Conservation (phyloP, 1,140 invertebrate genomes). For the Anoplophora glabripennis region DNA sequence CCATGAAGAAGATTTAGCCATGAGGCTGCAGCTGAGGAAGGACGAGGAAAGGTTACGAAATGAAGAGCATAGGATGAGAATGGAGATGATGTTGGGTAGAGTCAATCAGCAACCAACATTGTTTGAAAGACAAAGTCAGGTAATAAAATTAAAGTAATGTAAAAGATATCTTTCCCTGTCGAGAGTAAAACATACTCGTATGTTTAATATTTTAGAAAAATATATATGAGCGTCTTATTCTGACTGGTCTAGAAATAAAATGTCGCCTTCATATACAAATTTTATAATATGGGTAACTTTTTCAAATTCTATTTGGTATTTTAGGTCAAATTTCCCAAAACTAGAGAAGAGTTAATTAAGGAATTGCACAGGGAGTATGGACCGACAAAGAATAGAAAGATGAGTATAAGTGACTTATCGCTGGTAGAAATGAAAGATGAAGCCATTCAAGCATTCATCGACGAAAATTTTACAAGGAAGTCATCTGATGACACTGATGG, state of each 20-base stretch:
- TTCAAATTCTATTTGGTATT: too few relatives aligned
- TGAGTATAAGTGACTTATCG: conserved; percentile 31
- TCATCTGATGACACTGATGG: not conserved
- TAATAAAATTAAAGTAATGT: too few relatives aligned
- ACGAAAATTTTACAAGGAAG: conserved; percentile 16
- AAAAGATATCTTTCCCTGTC: too few relatives aligned
- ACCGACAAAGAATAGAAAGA: conserved; percentile 12
- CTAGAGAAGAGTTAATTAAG: conserved; percentile 37
- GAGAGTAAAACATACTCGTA: too few relatives aligned
- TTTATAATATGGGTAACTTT: too few relatives aligned
- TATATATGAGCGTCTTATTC: too few relatives aligned
- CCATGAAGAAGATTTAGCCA: conserved; percentile 64
- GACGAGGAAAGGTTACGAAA: conserved; percentile 64
- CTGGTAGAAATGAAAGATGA: conserved; percentile 39
- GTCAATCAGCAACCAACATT: conserved; percentile 67
- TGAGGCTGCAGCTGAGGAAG: conserved; percentile 60
- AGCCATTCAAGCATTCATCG: conserved; percentile 30
- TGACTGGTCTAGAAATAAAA: too few relatives aligned
- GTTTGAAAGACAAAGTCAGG: conserved; percentile 68
- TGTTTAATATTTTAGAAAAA: too few relatives aligned
- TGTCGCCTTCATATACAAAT: too few relatives aligned
- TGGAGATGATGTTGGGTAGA: conserved; percentile 68
- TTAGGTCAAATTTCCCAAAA: conserved; percentile 36
- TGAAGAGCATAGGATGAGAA: conserved; percentile 64
- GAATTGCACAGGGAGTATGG: conserved; percentile 33